Conservation (phyloP, 2,113 vertebrate genomes). For the Formicarius rufipectus region DNA sequence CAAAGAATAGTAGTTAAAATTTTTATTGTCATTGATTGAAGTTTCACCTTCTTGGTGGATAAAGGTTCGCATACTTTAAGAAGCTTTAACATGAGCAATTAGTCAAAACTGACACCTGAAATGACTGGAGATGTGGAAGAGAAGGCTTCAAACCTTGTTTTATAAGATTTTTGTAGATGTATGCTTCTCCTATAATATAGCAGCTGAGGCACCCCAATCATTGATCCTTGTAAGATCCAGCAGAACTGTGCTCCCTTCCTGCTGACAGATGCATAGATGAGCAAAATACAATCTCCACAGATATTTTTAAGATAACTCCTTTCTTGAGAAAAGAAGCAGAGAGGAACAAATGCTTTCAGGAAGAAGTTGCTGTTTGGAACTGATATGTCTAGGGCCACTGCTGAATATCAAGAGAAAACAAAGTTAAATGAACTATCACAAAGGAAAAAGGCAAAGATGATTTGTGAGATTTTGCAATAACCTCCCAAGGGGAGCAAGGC, state of each 20-base stretch:
- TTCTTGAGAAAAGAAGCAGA: neutral
- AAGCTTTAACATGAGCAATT: neutral
- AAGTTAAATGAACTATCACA: slow-evolving; percentile 6
- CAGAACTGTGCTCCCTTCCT: neutral
- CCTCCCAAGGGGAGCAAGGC: neutral
- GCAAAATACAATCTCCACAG: neutral
- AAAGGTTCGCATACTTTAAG: neutral
- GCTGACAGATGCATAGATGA: neutral
- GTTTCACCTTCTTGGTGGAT: neutral
- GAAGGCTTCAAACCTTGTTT: neutral
- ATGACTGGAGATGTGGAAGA: neutral
- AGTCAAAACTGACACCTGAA: neutral
- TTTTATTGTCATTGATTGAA: neutral
- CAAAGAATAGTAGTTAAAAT: neutral
- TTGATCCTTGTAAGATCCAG: neutral
- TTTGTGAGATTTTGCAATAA: slow-evolving; percentile 46
- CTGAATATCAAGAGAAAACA: slow-evolving; percentile 35
- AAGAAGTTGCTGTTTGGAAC: neutral
- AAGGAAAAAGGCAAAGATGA: slow-evolving; percentile 40
- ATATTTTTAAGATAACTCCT: neutral
- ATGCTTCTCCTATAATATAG: neutral
- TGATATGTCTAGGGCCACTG: neutral
- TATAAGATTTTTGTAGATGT: neutral
- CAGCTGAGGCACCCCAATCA: neutral
- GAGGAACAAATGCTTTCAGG: neutral